Percentiles rank a stretch among this genome's conserved stretches.
Evolutionary conservation across 2,888 invertebrate species (phyloP).

Genomic region (Sipunculus nudus): DNA sequence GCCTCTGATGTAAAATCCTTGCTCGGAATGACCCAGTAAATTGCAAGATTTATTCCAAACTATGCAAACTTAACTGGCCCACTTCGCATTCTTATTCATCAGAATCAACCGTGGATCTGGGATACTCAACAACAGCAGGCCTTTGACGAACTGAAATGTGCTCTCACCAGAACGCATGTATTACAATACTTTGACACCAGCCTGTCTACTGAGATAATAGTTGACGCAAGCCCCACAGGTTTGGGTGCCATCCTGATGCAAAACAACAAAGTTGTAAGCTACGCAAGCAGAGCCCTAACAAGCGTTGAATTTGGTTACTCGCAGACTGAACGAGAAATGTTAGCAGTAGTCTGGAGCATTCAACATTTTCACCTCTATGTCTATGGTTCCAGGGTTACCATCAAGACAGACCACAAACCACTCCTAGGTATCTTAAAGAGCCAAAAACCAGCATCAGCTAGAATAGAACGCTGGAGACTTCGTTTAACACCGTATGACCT

Average conservation of each 20-base stretch:
- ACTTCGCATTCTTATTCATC: constrained; percentile 34
- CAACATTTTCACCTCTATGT: constrained; percentile 7
- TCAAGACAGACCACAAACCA: constrained; percentile 14
- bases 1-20: constrained; percentile 39
- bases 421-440: constrained; percentile 5
- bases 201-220: constrained; percentile 25
- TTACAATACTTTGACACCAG: constrained; percentile 35
- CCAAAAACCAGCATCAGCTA: constrained; percentile 28
- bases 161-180: not conserved
- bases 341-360: constrained; percentile 3
- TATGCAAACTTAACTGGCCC: constrained; percentile 39
- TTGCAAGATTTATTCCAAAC: constrained; percentile 40
- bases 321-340: constrained; percentile 13
- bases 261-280: constrained; percentile 3
- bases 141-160: constrained; percentile 26
- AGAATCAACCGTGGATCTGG: constrained; percentile 38
- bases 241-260: constrained; percentile 41
- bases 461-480: constrained; percentile 42
- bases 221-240: constrained; percentile 42
- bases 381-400: not conserved
- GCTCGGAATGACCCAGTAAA: constrained; percentile 42
- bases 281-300: not conserved
- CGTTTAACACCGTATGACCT: constrained; percentile 36
- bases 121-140: constrained; percentile 24
- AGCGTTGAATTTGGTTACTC: constrained; percentile 3